These are phyloP conservation scores for Lasioglossum albipes DNA, from an alignment of 1,140 invertebrate species.

Conservation along the genomic window DNA sequence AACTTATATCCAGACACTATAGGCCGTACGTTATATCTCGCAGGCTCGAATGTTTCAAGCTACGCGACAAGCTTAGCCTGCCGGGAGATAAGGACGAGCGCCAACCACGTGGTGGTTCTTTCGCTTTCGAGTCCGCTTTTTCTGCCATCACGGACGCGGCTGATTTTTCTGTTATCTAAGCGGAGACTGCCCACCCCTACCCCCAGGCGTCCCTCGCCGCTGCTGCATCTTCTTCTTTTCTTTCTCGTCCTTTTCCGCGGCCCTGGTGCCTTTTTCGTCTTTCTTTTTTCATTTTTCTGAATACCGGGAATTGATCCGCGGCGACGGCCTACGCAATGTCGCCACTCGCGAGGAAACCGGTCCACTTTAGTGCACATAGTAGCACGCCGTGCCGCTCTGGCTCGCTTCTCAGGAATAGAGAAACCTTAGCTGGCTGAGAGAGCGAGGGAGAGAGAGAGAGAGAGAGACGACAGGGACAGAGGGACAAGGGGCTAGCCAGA, in stretches of 20 bases:
- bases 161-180: constrained; percentile 29
- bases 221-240: background rate
- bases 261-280: background rate
- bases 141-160: background rate
- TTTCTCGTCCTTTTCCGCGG: background rate
- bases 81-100: constrained; percentile 46
- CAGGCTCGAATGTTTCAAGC: constrained; percentile 46
- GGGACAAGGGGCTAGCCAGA: constrained; percentile 28
- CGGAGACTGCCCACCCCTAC: background rate
- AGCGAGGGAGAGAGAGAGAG: too few relatives aligned
- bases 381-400: constrained; percentile 10
- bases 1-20: constrained; percentile 54
- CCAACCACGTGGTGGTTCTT: constrained; percentile 14
- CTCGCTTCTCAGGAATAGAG: background rate
- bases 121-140: constrained; percentile 8
- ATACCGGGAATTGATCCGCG: constrained; percentile 45
- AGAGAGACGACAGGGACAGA: background rate
- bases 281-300: background rate
- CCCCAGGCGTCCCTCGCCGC: too few relatives aligned
- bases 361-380: constrained; percentile 44
- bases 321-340: constrained; percentile 16
- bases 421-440: background rate
- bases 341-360: constrained; percentile 32
- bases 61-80: constrained; percentile 35
- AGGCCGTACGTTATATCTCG: constrained; percentile 53